These are phyloP conservation scores for Capreolus pygargus DNA, from an alignment of 2,113 vertebrate genomes.

Conservation along the genomic window DNA sequence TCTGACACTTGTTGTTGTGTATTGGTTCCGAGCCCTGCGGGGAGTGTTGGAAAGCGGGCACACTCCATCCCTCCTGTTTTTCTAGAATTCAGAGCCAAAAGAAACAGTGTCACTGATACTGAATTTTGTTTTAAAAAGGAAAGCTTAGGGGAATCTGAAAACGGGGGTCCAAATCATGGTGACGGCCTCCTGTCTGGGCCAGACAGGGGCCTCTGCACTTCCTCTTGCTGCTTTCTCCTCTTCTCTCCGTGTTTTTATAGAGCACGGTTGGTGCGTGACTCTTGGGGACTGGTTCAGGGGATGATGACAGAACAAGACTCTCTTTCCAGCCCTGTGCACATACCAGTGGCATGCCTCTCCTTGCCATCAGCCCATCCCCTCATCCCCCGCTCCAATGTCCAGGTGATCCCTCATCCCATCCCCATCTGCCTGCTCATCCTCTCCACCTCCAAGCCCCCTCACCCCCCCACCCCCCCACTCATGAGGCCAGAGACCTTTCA, in stretches of 20 bases:
- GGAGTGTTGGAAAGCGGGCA: slow-evolving; percentile 60
- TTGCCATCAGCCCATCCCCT: slow-evolving; percentile 49
- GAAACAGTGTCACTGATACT: slow-evolving; percentile 66
- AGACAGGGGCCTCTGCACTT: slow-evolving; percentile 56
- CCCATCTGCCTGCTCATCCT: slow-evolving; percentile 59
- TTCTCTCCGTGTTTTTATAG: slow-evolving; percentile 71
- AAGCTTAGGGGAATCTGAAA: slow-evolving; percentile 65
- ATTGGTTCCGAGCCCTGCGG: slow-evolving; percentile 61
- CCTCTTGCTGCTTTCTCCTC: slow-evolving; percentile 78
- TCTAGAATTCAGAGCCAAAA: slow-evolving; percentile 72
- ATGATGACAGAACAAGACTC: slow-evolving; percentile 87
- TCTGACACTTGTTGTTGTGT: slow-evolving; percentile 70
- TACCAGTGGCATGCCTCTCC: slow-evolving; percentile 68
- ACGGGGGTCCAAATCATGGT: slow-evolving; percentile 65
- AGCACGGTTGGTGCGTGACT: slow-evolving; percentile 77
- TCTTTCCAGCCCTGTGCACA: slow-evolving; percentile 79
- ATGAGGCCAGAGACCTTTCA: slow-evolving; percentile 41
- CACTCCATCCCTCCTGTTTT: slow-evolving; percentile 57
- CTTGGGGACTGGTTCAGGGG: slow-evolving; percentile 83
- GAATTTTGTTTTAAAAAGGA: slow-evolving; percentile 57
- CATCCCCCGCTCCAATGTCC: background rate
- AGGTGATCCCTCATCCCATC: background rate
- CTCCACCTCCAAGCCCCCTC: slow-evolving; percentile 23
- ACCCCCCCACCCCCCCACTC: background rate
- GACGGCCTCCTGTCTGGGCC: slow-evolving; percentile 53